Base-by-base conservation (phyloP, 2,113 vertebrate species). In the Lasiurus borealis region DNA sequence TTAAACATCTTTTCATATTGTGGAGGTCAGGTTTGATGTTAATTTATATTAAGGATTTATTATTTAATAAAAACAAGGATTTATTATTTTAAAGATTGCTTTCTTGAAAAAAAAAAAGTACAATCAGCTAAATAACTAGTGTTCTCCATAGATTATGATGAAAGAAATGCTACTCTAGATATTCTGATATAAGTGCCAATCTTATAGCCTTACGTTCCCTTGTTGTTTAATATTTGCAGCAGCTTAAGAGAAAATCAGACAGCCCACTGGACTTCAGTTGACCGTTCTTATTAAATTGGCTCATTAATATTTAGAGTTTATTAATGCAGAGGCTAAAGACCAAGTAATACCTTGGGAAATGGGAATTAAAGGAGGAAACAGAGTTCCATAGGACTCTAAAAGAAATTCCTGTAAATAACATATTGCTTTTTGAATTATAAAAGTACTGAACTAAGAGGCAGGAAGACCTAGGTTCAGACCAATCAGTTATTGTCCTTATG, bases 11-110 rank as follows among this genome's bases (percentile, higher is more conserved):
- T 91, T 97, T 73, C 21, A 59, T 90, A 93, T 92, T 95, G 46
- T 91, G 16, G 29, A 96, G 87, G 88, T 95, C 69, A 80, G 9
- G 46, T 80, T 46, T 69, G 69, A 69, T 64, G 11, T 34, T 91
- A 66, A 95, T 91, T 91, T 94, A 72, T 72, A 93, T 87, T 76
- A 76, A 88, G 12, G 23, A 34, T 80, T 85, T 93, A 25, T 48
- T 57, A 54, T 89, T 89, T 94, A n/a, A 50, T 76, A 50, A 50
- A 76, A 76, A 27, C 31, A 48, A 90, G 12, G 25, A 46, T 80
- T 90, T 93, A 34, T 44, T 75, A 48, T 86, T 90, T 95, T 31
- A 81, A 75, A n/a, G 15, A 36, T 62, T 93, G n/a, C 6, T 92
- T 84, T 54, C 16, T 66, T 78, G 2, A 36, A n/a, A 16, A 62